Evolutionary conservation across 2,888 invertebrate genomes (phyloP).

Genomic region (Oxystoma pomonae): DNA sequence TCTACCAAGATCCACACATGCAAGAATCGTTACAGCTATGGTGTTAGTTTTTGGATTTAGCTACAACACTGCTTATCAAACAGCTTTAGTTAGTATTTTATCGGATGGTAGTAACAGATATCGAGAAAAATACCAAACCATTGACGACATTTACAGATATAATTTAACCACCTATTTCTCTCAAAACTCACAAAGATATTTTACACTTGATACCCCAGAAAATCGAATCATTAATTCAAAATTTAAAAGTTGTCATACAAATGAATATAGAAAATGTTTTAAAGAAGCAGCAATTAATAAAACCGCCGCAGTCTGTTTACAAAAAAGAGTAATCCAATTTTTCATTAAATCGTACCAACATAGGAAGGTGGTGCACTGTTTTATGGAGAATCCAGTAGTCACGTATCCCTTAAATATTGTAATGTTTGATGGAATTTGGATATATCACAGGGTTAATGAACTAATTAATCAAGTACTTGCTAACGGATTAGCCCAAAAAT

Average conservation of each 20-base stretch:
- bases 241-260: conserved; percentile 24
- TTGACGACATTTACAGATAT: conserved; percentile 31
- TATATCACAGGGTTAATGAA: conserved; percentile 32
- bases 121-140: conserved; percentile 31
- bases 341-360: conserved; percentile 29
- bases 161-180: conserved; percentile 32
- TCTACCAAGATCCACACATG: conserved; percentile 28
- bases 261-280: conserved; percentile 29
- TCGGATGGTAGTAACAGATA: conserved; percentile 27
- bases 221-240: conserved; percentile 13
- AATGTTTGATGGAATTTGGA: conserved; percentile 41
- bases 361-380: conserved; percentile 30
- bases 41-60: conserved; percentile 33
- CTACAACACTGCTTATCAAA: conserved; percentile 32
- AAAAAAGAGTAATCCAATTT: conserved; percentile 35
- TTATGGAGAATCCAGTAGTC: conserved; percentile 34
- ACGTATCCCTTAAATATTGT: conserved; percentile 40
- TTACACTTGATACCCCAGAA: conserved; percentile 21
- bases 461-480: conserved; percentile 35
- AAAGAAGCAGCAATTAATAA: conserved; percentile 26
- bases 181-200: conserved; percentile 28
- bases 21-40: conserved; percentile 29
- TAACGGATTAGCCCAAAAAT: conserved; percentile 32
- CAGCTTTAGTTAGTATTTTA: conserved; percentile 34
- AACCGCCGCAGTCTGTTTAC: conserved; percentile 33